phyloP scores from a whole-genome alignment of 2,797 vertebrate genomes.

The Lophotriccus pileatus region DNA sequence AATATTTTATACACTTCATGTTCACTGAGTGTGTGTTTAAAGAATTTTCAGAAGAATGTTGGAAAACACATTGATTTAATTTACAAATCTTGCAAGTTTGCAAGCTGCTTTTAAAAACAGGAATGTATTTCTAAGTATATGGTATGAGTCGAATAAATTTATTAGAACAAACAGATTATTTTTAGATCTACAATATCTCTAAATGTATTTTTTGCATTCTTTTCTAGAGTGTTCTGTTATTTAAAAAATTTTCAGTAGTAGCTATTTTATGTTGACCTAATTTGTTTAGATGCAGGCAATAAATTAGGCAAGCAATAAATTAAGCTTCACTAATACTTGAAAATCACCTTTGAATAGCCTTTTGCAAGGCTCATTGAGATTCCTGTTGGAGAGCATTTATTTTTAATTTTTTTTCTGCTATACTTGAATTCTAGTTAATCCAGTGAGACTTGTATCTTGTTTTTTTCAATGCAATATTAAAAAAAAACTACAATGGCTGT shows the following conservation, averaged over 20 bases:
- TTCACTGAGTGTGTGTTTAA: background rate
- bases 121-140: slow-evolving; percentile 13
- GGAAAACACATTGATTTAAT: background rate
- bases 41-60: background rate
- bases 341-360: slow-evolving; percentile 71
- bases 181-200: slow-evolving; percentile 6
- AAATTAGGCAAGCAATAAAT: slow-evolving; percentile 68
- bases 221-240: slow-evolving; percentile 41
- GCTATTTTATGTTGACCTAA: slow-evolving; percentile 6
- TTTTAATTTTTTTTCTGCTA: slow-evolving; percentile 49
- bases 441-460: slow-evolving; percentile 63
- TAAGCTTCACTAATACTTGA: slow-evolving; percentile 72
- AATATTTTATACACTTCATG: background rate
- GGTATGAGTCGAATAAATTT: slow-evolving; percentile 44
- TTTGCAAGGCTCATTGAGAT: slow-evolving; percentile 65
- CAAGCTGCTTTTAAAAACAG: slow-evolving; percentile 26
- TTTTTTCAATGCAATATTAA: slow-evolving; percentile 48
- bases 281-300: slow-evolving; percentile 55
- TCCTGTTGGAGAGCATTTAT: slow-evolving; percentile 63
- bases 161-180: slow-evolving; percentile 39
- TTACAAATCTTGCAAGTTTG: background rate
- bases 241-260: slow-evolving; percentile 52
- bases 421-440: slow-evolving; percentile 66
- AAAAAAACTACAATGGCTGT: slow-evolving; percentile 35
- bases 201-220: background rate